Base-by-base conservation (phyloP, 2,888 invertebrate species). In the Netelia melanura region DNA sequence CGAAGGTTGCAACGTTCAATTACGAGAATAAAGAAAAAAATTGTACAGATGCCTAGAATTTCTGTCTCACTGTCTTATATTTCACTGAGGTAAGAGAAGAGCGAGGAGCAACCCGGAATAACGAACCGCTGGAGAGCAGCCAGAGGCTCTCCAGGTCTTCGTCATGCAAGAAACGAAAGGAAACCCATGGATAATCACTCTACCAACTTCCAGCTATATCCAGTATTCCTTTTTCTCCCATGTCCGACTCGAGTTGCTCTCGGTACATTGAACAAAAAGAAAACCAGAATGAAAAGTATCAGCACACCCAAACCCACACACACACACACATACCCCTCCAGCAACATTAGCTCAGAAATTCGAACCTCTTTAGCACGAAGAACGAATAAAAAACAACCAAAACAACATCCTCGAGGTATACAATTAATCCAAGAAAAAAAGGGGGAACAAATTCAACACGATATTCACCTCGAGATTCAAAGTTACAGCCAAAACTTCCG, bases 91-190 rank as follows among this genome's bases (percentile, higher is more conserved):
- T 82, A 83, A 76, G 85, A 81, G 43, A 23, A 61, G 76, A 84
- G 61, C 70, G 61, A 65, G 17, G 67, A 72, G 44, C 76, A 61
- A 30, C 30, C 38, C 52, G 77, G 67, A 80, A 83, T 87, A 87
- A 89, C 86, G 85, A 84, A 77, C 85, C 52, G 68, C 79, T 87
- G 88, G 87, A 87, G 81, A 84, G 62, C 79, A 65, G 86, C 85
- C 86, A 86, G 84, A 84, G 82, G 68, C 80, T 44, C 78, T 78
- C 44, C 72, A 77, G 84, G 48, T 72, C 52, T 77, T 58, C 43
- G 56, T 79, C 83, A 54, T 74, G 68, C 68, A 83, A 76, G 83
- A 83, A 85, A 80, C 72, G 75, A 64, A 77, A 86, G 48, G 44
- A 70, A 81, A 78, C 56, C 56, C 67, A 64, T 72, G 83, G 70